phyloP scores from a whole-genome alignment of 1,140 invertebrate species.

The Dendroctonus ponderosae region DNA sequence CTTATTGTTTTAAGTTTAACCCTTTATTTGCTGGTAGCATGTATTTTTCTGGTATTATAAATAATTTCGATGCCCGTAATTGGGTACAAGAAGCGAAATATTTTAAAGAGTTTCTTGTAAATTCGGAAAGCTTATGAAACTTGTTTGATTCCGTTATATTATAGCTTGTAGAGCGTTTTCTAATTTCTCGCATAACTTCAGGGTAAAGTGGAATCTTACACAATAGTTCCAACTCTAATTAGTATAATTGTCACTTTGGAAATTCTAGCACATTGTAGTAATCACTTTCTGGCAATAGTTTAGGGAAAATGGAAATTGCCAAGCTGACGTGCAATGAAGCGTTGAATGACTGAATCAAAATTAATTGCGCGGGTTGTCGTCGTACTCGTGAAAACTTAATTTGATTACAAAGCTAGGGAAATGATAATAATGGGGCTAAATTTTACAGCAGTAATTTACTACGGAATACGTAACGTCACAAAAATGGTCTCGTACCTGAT shows the following conservation, averaged over 20 bases:
- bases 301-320: slow-evolving; percentile 21
- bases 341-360: slow-evolving; percentile 26
- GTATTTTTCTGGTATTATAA: no score
- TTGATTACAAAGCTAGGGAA: slow-evolving; percentile 1
- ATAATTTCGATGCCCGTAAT: no score
- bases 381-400: slow-evolving; percentile 18
- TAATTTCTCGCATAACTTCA: slow-evolving; percentile 7
- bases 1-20: no score
- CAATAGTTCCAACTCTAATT: slow-evolving; percentile 19
- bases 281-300: slow-evolving; percentile 27
- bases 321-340: slow-evolving; percentile 23
- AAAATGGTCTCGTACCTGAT: no score
- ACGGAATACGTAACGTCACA: no score
- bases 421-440: no score
- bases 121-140: no score
- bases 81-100: no score
- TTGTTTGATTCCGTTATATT: no score
- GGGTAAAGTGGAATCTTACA: slow-evolving; percentile 14
- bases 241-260: slow-evolving; percentile 26
- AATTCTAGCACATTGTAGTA: slow-evolving; percentile 23
- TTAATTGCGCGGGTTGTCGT: slow-evolving; percentile 22
- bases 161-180: neutral
- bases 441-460: no score
- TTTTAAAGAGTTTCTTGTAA: no score
- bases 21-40: no score